Conservation (phyloP, 2,888 invertebrate genomes). For the Lasioglossum leucozonium region DNA sequence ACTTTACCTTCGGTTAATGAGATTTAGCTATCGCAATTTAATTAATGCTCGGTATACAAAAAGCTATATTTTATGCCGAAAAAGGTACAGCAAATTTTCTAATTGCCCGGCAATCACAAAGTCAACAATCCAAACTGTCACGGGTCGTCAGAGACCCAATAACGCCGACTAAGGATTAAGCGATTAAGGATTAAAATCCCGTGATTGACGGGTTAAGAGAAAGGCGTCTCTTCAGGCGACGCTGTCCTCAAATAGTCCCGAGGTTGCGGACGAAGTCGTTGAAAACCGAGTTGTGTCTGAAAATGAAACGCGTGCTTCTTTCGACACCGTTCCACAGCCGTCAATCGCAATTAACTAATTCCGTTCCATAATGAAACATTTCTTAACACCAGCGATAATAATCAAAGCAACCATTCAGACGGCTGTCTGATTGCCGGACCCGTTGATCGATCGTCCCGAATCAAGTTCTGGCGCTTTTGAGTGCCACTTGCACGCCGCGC, state of each 20-base stretch:
- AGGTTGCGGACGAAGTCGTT: neutral
- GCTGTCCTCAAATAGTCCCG: neutral
- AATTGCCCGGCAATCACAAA: neutral
- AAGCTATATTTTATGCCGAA: too few relatives aligned
- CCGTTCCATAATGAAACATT: neutral
- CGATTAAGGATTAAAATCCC: neutral
- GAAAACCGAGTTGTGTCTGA: neutral
- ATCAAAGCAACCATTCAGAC: constrained; percentile 48
- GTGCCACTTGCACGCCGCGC: constrained; percentile 65
- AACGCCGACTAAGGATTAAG: neutral
- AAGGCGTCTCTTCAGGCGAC: neutral
- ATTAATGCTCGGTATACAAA: too few relatives aligned
- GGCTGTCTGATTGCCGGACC: constrained; percentile 58
- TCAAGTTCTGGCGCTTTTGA: constrained; percentile 71
- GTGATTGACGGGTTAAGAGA: neutral
- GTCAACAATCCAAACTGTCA: neutral
- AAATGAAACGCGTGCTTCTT: neutral
- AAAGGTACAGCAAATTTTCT: neutral
- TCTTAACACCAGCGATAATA: neutral
- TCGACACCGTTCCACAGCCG: neutral
- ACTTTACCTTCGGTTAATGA: too few relatives aligned
- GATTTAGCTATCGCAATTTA: too few relatives aligned
- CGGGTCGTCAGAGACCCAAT: neutral
- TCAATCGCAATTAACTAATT: constrained; percentile 8
- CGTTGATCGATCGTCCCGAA: constrained; percentile 71